Evolutionary conservation across 2,113 vertebrate species (phyloP).

Genomic region (Campylomormyrus numenius): DNA sequence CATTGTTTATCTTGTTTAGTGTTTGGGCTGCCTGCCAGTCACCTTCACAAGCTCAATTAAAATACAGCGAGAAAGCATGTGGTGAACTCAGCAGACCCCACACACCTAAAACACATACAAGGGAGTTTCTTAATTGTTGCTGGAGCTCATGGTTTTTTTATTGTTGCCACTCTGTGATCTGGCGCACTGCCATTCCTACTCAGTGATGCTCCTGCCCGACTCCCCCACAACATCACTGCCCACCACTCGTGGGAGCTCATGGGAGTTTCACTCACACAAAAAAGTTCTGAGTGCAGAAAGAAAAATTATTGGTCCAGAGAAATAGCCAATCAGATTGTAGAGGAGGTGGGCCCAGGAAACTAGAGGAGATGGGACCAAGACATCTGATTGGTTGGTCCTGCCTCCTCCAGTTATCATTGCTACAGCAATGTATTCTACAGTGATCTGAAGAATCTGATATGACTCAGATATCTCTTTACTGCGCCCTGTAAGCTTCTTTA

Average conservation of each 20-base stretch:
- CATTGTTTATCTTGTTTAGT: background rate
- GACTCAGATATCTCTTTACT: background rate
- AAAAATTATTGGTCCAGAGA: no score
- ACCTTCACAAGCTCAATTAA: slow-evolving; percentile 5
- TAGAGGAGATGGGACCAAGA: no score
- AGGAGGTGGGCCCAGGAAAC: no score
- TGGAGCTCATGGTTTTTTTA: background rate
- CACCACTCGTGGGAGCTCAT: background rate
- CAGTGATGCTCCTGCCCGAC: background rate
- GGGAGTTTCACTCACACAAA: no score
- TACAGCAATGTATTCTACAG: background rate
- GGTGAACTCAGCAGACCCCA: slow-evolving; percentile 10
- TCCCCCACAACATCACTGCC: background rate
- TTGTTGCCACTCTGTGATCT: slow-evolving; percentile 4
- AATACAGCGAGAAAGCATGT: slow-evolving; percentile 10
- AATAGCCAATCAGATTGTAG: no score
- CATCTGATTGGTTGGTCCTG: no score
- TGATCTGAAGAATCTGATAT: background rate
- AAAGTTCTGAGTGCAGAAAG: no score
- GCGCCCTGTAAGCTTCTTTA: background rate
- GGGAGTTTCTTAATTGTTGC: slow-evolving; percentile 17
- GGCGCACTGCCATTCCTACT: background rate
- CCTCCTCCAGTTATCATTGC: no score
- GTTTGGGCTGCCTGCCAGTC: slow-evolving; percentile 16
- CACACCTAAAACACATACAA: slow-evolving; percentile 12